Conservation (phyloP, 2,797 vertebrate species). For the Scolopax bukidnonensis region DNA sequence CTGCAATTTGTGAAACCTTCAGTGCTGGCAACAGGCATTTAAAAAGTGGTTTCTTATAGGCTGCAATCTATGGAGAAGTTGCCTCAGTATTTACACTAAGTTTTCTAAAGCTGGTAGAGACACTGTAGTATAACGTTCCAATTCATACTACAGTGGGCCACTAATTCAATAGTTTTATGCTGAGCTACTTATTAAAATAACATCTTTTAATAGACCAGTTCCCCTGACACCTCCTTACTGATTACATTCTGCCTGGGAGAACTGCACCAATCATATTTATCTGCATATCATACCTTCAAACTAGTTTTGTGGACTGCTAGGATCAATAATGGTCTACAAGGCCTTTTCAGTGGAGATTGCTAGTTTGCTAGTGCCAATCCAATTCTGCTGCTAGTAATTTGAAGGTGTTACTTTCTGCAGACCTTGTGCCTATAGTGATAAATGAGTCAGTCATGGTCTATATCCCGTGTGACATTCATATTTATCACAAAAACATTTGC, state of each 20-base stretch:
- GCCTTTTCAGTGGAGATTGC: background rate
- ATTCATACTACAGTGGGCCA: background rate
- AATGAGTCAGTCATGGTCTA: background rate
- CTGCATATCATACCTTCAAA: background rate
- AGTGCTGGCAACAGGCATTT: background rate
- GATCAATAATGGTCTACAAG: background rate
- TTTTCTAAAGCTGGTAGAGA: background rate
- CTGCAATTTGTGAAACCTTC: background rate
- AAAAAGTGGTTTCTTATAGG: background rate
- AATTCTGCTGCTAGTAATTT: background rate
- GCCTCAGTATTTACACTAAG: background rate
- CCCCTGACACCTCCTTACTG: background rate
- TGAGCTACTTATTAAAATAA: background rate
- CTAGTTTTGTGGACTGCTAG: background rate
- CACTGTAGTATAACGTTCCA: background rate
- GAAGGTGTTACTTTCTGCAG: background rate
- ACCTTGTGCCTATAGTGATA: background rate
- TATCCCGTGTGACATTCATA: background rate
- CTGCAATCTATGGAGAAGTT: background rate
- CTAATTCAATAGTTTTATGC: background rate
- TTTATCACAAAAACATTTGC: background rate
- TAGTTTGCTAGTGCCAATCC: background rate
- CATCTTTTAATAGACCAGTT: background rate
- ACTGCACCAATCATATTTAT: background rate
- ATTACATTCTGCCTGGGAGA: background rate